Conservation (phyloP, 2,113 vertebrate species). For the Ornithorhynchus anatinus region DNA sequence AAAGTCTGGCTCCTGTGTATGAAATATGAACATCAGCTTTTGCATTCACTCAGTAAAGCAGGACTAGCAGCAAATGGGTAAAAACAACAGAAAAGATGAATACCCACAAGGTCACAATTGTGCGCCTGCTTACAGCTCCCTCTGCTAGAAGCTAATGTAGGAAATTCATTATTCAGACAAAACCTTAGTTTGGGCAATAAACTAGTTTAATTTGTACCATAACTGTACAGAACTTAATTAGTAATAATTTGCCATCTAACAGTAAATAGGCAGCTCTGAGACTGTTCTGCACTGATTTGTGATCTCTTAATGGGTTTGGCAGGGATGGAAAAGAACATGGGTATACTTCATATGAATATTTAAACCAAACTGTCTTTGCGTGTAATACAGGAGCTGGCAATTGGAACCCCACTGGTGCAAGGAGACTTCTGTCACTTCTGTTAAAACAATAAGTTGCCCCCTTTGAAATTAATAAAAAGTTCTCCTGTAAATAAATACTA, state of each 20-base stretch:
- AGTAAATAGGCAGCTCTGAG: neutral
- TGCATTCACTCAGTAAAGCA: neutral
- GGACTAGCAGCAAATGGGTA: conserved; percentile 6
- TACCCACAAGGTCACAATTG: neutral
- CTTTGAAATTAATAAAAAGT: conserved; percentile 2
- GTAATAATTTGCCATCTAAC: conserved; percentile 15
- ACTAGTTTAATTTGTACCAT: conserved; percentile 20
- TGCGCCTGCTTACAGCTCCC: neutral
- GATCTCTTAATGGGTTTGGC: neutral
- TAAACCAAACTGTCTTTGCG: neutral
- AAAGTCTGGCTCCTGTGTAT: conserved; percentile 10
- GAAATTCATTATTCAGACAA: neutral
- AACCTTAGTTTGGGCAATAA: conserved; percentile 1
- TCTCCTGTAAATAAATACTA: neutral
- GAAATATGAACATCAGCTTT: conserved; percentile 29
- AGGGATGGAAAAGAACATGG: neutral
- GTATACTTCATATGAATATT: neutral
- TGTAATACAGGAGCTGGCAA: neutral
- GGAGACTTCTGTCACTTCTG: neutral
- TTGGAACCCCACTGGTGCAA: neutral
- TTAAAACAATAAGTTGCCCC: neutral
- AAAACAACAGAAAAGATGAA: conserved; percentile 19
- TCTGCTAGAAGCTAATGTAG: neutral
- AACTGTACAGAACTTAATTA: neutral
- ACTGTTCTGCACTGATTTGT: neutral